A percentile compares a stretch with the other conserved stretches of the same genome.
Conservation (phyloP, 2,113 vertebrate genomes). For the Probosciger aterrimus region DNA sequence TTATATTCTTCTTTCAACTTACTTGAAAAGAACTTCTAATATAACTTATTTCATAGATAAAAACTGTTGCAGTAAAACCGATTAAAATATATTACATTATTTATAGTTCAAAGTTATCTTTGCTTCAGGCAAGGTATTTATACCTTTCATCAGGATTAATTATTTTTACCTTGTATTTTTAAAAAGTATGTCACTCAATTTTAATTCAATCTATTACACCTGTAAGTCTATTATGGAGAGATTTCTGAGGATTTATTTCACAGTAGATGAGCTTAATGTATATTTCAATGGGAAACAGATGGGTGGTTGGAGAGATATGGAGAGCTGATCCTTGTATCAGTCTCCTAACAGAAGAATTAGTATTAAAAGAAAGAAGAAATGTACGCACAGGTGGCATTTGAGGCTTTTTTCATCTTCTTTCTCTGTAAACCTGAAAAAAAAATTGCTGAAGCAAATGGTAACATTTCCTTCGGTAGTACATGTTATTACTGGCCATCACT, state of each 20-base stretch:
- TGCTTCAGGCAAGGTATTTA: slow-evolving; percentile 19
- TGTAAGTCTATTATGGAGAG: not conserved
- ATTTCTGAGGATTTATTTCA: slow-evolving; percentile 38
- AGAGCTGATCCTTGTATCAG: not conserved
- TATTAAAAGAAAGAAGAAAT: not conserved
- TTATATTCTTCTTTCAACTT: not conserved
- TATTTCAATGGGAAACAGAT: not conserved
- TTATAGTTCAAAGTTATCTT: slow-evolving; percentile 35
- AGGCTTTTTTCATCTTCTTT: not conserved
- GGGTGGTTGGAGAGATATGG: not conserved
- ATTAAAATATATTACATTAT: slow-evolving; percentile 45
- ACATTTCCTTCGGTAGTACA: not conserved
- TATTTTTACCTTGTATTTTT: slow-evolving; percentile 5
- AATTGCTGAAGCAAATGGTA: not conserved
- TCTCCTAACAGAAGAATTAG: not conserved
- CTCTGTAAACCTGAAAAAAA: not conserved
- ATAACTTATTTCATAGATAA: slow-evolving; percentile 10
- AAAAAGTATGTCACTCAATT: not conserved
- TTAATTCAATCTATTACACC: slow-evolving; percentile 32
- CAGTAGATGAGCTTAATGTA: not conserved
- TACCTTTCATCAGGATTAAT: slow-evolving; percentile 31
- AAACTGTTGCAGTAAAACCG: slow-evolving; percentile 2
- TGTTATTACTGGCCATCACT: not conserved
- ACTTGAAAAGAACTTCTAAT: not conserved
- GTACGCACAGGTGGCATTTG: not conserved